Base-by-base conservation (phyloP, 1,140 invertebrate genomes). In the Calosoma granatense region DNA sequence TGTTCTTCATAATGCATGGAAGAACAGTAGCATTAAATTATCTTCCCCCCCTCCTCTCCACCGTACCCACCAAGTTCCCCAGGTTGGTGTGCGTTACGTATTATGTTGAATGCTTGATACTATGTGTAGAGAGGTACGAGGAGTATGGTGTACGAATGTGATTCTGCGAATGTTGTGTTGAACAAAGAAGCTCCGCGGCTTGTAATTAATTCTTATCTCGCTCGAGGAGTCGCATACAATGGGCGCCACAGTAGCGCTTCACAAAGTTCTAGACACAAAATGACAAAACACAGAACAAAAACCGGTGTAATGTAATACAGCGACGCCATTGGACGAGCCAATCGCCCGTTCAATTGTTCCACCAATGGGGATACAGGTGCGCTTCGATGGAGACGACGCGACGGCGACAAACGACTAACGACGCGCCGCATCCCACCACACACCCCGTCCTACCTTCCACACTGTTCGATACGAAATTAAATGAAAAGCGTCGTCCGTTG, bases 161-260 rank as follows among this genome's bases (percentile, higher is more conserved):
- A 61, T 60, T 64, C 63, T 61, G 64, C 60, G 61, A 64, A 61
- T 62, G n/a, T n/a, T n/a, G n/a, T n/a, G n/a, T n/a, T n/a, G 61
- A 65, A 66, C 63, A 66, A 65, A 64, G 60, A 56, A 55, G 59
- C 67, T 64, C 65, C 65, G 65, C 64, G 62, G 64, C 64, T 67
- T 66, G 65, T 68, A 68, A 68, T 68, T 68, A 68, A 68, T 68
- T 68, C 65, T 68, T 67, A 68, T 68, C 67, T 67, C 64, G 67
- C 66, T 65, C 60, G 62, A 68, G 61, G 54, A 65, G 61, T 52
- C 64, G 61, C 55, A 30, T 57, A 68, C 66, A 68, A 68, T 66
- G 60, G n/a, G 57, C 53, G 17, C 59, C 57, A 66, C 59, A 67
- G 62, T 64, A 61, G 64, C 60, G 59, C 65, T 59, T 61, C 63